Base-by-base conservation (phyloP, 2,888 invertebrate genomes). In the Andrena chrysosceles region DNA sequence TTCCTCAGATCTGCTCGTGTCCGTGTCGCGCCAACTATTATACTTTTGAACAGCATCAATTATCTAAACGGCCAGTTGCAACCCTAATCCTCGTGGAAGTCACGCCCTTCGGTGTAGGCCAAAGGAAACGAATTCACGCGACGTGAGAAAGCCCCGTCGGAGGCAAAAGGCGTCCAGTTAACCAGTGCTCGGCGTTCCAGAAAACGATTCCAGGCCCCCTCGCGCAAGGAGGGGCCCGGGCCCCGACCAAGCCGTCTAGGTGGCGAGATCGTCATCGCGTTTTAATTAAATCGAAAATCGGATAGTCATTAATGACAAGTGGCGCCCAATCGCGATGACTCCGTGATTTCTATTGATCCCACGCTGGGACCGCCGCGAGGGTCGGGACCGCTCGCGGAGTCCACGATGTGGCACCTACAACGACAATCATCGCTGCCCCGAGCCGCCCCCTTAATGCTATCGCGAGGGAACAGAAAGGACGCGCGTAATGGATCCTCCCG, bases 231-330 rank as follows among this genome's bases (percentile, higher is more conserved):
- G 48, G 52, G 26, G n/a, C n/a, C 42, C 35, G 10, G 35, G 35
- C 10, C 35, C 59, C 16, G n/a, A n/a, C n/a, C n/a, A n/a, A n/a
- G 52, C 62, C 72, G 83, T 81, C 79, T 83, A 87, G 86, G 91
- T 91, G 91, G 91, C 89, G 84, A 91, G 92, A 92, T 92, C 90
- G 92, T 93, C 92, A 92, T 93, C 92, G 92, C 88, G 87, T 85
- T 93, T 91, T 92, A 93, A 93, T 93, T 93, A 93, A 93, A 93
- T 92, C 92, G 93, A 92, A 93, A 91, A 93, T 89, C 90, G 89
- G 90, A 90, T 85, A 93, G 93, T 93, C 93, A 93, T 93, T 93
- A 93, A 93, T 92, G 93, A 93, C 93, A 93, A 93, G 93, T 94
- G 93, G 93, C 93, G 93, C 93, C 93, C 93, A 92, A 92, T 93